Evolutionary conservation across 2,797 vertebrate species (phyloP), one percentile per base, ranked within the genome.

Genomic region (Corythornis leucogaster): DNA sequence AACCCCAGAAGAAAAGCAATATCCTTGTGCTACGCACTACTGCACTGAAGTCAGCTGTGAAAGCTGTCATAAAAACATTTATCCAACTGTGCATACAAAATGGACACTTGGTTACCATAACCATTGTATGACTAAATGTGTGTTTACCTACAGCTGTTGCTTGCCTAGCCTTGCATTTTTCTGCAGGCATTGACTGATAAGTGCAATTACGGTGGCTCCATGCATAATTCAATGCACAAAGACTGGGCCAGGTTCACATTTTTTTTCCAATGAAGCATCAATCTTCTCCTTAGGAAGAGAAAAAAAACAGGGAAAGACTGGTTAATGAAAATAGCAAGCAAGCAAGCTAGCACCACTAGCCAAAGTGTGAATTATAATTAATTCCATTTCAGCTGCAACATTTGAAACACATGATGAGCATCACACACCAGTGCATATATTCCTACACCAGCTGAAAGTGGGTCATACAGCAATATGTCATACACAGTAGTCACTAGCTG

Each of bases 221-320:
- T 95, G 82, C 80, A 94, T 94, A 96, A 96, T 96, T 92, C 94
- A 92, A 33, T 2, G 5, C 67, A 73, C 78, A 89, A 87, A 84
- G 67, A 76, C 70, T 15, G 0, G 63, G 25, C 42, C 19, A 42
- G 15, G 10, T 89, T 94, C 69, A 14, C 92, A 43, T 38, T 40
- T 42, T 40, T 79, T 68, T 79, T 18, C 38, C 55, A 50, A 69
- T n/a, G 48, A 93, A 92, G 16, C 80, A 94, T 95, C 87, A 89
- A 87, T 92, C 87, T 93, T 86, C 73, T 90, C 66, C 40, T 87
- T 81, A 85, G 77, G 61, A 91, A 89, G 48, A 83, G 28, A 70
- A 89, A 91, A 90, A 90, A 90, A 80, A 25, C 31, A 85, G 30
- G 31, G 40, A 59, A 89, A 85, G 63, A 48, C 53, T 89, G 43